Percentiles rank a stretch among this genome's conserved stretches.
phyloP scores from a whole-genome alignment of 2,113 vertebrate species.

The Hymenochirus boettgeri region DNA sequence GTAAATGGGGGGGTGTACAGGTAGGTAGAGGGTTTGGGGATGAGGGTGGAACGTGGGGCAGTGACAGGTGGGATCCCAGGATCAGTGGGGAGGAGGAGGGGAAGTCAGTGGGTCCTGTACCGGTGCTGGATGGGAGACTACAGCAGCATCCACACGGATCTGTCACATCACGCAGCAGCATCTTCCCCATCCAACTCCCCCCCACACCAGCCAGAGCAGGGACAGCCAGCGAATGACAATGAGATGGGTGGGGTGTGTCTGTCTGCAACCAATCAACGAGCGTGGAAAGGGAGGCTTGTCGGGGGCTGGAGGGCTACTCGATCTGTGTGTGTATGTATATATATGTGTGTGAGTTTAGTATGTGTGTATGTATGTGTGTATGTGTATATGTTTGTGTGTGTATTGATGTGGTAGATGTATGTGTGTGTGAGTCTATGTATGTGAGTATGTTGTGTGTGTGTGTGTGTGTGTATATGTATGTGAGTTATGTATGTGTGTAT shows the following conservation, averaged over 20 bases:
- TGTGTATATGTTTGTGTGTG: too few species aligned
- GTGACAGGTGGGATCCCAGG: neutral
- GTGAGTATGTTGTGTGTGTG: too few species aligned
- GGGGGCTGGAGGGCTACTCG: neutral
- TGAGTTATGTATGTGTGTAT: too few species aligned
- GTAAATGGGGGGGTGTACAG: neutral
- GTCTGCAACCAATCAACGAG: constrained; percentile 12
- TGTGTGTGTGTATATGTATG: too few species aligned
- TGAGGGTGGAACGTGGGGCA: neutral
- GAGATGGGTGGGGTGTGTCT: constrained; percentile 19
- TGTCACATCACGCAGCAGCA: neutral
- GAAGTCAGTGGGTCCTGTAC: neutral
- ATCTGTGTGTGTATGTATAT: too few species aligned
- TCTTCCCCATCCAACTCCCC: neutral
- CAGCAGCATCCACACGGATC: too few species aligned
- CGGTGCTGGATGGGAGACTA: too few species aligned
- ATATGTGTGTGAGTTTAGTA: too few species aligned
- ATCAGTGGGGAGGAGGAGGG: neutral
- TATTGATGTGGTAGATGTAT: too few species aligned
- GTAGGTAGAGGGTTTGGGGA: neutral
- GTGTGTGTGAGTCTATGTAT: too few species aligned
- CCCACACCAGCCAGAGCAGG: constrained; percentile 8
- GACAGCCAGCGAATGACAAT: constrained; percentile 27
- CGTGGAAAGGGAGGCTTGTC: constrained; percentile 12
- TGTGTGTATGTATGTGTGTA: too few species aligned